These are phyloP conservation scores for Dastarcus helophoroides DNA, from an alignment of 2,888 invertebrate genomes.

Conservation along the genomic window DNA sequence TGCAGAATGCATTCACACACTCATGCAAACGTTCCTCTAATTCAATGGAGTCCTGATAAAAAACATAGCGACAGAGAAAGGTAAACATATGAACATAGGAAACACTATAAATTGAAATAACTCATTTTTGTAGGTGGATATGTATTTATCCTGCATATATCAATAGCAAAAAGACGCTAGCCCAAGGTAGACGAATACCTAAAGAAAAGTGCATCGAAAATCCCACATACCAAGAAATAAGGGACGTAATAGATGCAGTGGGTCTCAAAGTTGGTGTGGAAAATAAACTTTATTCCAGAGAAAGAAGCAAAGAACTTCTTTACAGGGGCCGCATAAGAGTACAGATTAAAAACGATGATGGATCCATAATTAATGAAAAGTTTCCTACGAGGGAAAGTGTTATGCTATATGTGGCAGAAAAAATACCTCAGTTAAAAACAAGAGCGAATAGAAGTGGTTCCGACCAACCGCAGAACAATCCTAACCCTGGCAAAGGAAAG, in stretches of 20 bases:
- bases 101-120: slow-evolving; percentile 9
- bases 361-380: slow-evolving; percentile 56
- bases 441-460: slow-evolving; percentile 47
- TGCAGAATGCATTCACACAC: slow-evolving; percentile 18
- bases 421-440: slow-evolving; percentile 83
- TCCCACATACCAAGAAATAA: slow-evolving; percentile 89
- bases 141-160: slow-evolving; percentile 95
- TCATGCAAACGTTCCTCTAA: slow-evolving; percentile 15
- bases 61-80: slow-evolving; percentile 71
- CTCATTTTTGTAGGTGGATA: slow-evolving; percentile 62
- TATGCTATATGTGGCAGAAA: slow-evolving; percentile 64
- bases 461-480: slow-evolving; percentile 24
- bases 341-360: slow-evolving; percentile 86
- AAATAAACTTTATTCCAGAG: slow-evolving; percentile 84
- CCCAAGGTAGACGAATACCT: slow-evolving; percentile 76
- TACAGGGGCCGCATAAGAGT: slow-evolving; percentile 83
- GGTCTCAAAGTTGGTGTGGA: slow-evolving; percentile 82
- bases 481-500: slow-evolving; percentile 23
- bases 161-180: slow-evolving; percentile 83
- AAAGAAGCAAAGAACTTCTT: slow-evolving; percentile 79
- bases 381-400: slow-evolving; percentile 68
- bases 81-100: slow-evolving; percentile 33
- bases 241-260: slow-evolving; percentile 77
- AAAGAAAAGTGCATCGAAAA: slow-evolving; percentile 86
- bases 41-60: slow-evolving; percentile 58